Percentiles rank a stretch among this genome's conserved stretches.
phyloP scores from a whole-genome alignment of 2,113 vertebrate species.

The Spheniscus mendiculus region DNA sequence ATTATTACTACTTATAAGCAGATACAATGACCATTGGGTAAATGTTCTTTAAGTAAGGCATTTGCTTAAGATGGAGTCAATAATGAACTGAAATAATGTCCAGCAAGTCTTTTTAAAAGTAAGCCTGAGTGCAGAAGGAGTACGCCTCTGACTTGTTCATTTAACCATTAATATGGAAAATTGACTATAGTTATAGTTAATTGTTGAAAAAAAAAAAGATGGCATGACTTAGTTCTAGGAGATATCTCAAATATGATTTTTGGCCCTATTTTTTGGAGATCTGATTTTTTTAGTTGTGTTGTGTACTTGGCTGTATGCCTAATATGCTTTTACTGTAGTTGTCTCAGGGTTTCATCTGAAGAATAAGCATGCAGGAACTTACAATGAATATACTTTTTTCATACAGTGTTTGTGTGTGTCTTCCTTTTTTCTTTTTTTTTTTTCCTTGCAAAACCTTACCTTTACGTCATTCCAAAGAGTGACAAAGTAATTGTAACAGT shows the following conservation, averaged over 20 bases:
- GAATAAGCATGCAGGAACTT: not conserved
- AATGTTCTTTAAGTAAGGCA: not conserved
- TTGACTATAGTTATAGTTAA: not conserved
- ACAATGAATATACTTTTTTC: not conserved
- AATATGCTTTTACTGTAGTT: not conserved
- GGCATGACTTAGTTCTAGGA: not conserved
- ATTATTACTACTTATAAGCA: constrained; percentile 2
- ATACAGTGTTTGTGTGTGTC: not conserved
- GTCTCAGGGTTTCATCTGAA: not conserved
- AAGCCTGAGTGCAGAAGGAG: not conserved
- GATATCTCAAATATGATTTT: not conserved
- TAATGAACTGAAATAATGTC: not conserved
- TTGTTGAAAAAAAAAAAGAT: not conserved
- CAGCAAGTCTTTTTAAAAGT: not conserved
- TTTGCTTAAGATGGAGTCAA: constrained; percentile 13
- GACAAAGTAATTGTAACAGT: not conserved
- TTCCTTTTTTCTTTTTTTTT: no score
- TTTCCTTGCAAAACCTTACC: not conserved
- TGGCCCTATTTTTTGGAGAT: not conserved
- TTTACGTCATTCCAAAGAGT: not conserved
- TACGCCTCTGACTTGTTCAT: not conserved
- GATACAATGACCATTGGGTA: not conserved
- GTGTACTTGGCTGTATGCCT: not conserved
- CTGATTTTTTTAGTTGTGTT: not conserved
- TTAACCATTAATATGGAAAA: not conserved